Evolutionary conservation across 2,888 invertebrate genomes (phyloP), one percentile per base, ranked within the genome.

Genomic region (Drosophila prolongata): DNA sequence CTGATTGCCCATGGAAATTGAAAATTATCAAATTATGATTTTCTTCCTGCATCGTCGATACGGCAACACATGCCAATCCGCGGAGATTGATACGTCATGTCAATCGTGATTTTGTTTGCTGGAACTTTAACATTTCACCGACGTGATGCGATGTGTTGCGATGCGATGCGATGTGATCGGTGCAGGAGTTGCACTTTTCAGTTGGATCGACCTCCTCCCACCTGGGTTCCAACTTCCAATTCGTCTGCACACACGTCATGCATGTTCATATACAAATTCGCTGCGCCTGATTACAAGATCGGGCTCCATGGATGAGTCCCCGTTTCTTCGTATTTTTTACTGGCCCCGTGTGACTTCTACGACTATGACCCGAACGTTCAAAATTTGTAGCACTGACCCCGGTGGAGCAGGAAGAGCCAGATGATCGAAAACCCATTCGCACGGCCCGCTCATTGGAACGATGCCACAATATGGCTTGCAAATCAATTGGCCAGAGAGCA

Each of bases 241-340:
- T 86, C 65, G 58, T 57, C 40, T 78, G 83, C 86, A 77, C 89
- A 90, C 89, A 87, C 87, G 89, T 89, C 90, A 89, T 89, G 86
- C 86, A 89, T 89, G 87, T 81, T 87, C 89, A 86, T 86, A 89
- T 85, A 88, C 88, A 89, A 85, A 88, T 88, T 88, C 88, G 88
- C 64, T 87, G 78, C 72, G 89, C 83, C 88, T 88, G 89, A 88
- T 88, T 88, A 88, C 86, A 81, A 80, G 80, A 83, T 88, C 87
- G 72, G 13, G 56, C 52, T 46, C 27, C 54, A 10, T 16, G 55
- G 59, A 30, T n/a, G 53, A 38, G 49, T 57, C 58, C 30, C 34
- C 46, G 14, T n/a, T 44, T 46, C 14, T 27, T 10, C 9, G n/a
- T 14, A 1, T 8, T 30, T 16, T 27, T 27, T 37, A 10, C 27